Percentiles rank a stretch among this genome's conserved stretches.
phyloP scores from a whole-genome alignment of 2,113 vertebrate species.

The Xyliphius kryptos region DNA sequence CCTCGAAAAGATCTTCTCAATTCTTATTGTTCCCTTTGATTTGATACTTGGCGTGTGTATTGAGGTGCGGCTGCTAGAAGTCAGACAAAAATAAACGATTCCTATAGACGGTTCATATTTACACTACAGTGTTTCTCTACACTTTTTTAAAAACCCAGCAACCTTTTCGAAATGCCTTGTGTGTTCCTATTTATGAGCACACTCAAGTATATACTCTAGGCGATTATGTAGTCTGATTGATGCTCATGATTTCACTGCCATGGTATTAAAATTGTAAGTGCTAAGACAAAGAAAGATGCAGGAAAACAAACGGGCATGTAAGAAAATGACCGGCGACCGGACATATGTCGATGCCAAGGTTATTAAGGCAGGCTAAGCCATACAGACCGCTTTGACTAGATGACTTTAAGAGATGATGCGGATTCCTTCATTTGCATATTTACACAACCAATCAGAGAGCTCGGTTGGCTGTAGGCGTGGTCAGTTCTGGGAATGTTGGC shows the following conservation, averaged over 20 bases:
- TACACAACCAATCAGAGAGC: constrained; percentile 30
- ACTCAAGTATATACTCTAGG: constrained; percentile 8
- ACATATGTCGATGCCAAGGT: constrained; percentile 31
- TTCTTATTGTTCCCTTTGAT: constrained; percentile 11
- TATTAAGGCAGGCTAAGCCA: constrained; percentile 55
- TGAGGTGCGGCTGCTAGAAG: constrained; percentile 13
- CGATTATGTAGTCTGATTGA: constrained; percentile 22
- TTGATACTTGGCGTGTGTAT: constrained; percentile 7
- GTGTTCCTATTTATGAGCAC: constrained; percentile 47
- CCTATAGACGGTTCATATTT: constrained; percentile 24
- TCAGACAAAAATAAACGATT: constrained; percentile 11
- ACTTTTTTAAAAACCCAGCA: background rate
- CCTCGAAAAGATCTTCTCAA: constrained; percentile 17
- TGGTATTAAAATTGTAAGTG: constrained; percentile 56
- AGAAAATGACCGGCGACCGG: constrained; percentile 38
- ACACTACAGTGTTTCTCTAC: constrained; percentile 41
- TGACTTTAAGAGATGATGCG: background rate
- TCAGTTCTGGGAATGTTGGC: constrained; percentile 72
- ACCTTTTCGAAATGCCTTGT: constrained; percentile 51
- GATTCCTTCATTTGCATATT: constrained; percentile 42
- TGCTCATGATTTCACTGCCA: constrained; percentile 42
- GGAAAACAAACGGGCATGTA: constrained; percentile 40
- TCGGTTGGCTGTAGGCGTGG: constrained; percentile 38
- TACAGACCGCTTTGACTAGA: constrained; percentile 10
- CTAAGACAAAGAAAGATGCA: constrained; percentile 47